These are phyloP conservation scores for Kryptopterus vitreolus DNA, from an alignment of 2,797 vertebrate genomes.

Conservation along the genomic window DNA sequence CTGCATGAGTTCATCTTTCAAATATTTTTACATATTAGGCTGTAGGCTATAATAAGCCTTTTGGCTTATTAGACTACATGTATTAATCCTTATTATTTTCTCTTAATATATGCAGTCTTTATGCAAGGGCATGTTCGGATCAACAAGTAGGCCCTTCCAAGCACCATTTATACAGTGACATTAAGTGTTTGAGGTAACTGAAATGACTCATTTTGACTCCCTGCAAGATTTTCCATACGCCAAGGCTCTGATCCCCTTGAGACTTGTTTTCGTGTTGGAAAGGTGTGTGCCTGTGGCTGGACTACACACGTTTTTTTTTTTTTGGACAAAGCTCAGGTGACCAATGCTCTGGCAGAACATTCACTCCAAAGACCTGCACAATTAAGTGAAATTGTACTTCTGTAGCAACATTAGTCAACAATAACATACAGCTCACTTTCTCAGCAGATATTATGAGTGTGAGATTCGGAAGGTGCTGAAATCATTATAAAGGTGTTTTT, in stretches of 20 bases:
- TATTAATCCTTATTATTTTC: slow-evolving; percentile 48
- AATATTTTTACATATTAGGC: not conserved
- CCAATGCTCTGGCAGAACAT: slow-evolving; percentile 20
- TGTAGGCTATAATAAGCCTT: slow-evolving; percentile 30
- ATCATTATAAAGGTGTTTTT: slow-evolving; percentile 17
- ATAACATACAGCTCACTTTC: slow-evolving; percentile 6
- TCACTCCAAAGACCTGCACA: slow-evolving; percentile 7
- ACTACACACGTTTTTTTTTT: not conserved
- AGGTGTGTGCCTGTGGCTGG: slow-evolving; percentile 43
- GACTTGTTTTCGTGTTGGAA: slow-evolving; percentile 40
- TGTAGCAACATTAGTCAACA: not conserved
- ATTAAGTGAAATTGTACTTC: slow-evolving; percentile 7
- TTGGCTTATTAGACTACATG: slow-evolving; percentile 31
- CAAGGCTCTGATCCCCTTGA: slow-evolving; percentile 18
- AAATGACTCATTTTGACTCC: slow-evolving; percentile 57
- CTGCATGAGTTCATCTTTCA: not conserved
- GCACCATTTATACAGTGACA: slow-evolving; percentile 56
- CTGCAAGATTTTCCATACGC: slow-evolving; percentile 58
- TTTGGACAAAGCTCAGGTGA: slow-evolving; percentile 28
- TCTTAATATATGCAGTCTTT: slow-evolving; percentile 41
- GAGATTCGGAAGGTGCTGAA: slow-evolving; percentile 10
- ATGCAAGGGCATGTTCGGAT: slow-evolving; percentile 59
- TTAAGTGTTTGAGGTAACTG: slow-evolving; percentile 55
- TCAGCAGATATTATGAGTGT: not conserved
- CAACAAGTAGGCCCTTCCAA: slow-evolving; percentile 32